A percentile compares a stretch with the other conserved stretches of the same genome.
Evolutionary conservation across 2,113 vertebrate genomes (phyloP).

Genomic region (Nyctibius bracteatus): DNA sequence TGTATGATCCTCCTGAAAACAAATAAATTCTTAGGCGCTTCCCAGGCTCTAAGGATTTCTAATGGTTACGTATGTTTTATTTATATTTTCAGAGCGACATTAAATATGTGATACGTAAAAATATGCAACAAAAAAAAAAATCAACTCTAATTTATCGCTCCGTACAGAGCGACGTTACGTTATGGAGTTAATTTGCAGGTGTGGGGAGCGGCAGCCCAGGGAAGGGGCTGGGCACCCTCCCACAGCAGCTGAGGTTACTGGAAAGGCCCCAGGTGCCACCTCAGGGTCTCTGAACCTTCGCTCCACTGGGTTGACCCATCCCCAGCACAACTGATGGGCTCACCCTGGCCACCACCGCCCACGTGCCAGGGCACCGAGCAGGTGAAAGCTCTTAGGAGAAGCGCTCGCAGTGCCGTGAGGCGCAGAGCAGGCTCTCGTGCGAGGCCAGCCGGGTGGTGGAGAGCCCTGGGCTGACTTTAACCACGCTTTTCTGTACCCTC

Average conservation of each 20-base stretch:
- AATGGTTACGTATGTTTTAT: constrained; percentile 72
- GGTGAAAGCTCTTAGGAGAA: neutral
- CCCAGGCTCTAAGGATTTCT: constrained; percentile 64
- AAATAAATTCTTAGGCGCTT: constrained; percentile 74
- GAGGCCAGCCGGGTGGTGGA: neutral
- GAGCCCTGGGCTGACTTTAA: neutral
- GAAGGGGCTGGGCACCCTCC: neutral
- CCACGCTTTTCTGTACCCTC: neutral
- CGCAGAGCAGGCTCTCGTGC: rapidly evolving
- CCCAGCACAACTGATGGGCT: rapidly evolving
- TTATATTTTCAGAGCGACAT: constrained; percentile 71
- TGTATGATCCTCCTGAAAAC: constrained; percentile 71
- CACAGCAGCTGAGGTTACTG: neutral
- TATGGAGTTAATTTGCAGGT: constrained; percentile 37
- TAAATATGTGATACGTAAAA: constrained; percentile 50
- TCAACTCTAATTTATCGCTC: constrained; percentile 22
- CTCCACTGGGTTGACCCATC: too few relatives aligned
- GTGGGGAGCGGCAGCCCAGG: neutral
- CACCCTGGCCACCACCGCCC: too few relatives aligned
- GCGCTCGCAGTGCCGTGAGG: neutral
- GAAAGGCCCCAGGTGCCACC: neutral
- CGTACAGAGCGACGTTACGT: neutral
- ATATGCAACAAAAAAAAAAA: constrained; percentile 10
- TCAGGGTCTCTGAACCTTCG: neutral
- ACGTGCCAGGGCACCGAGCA: rapidly evolving